Evolutionary conservation across 2,113 vertebrate genomes (phyloP).

Genomic region (Cheilinus undulatus): DNA sequence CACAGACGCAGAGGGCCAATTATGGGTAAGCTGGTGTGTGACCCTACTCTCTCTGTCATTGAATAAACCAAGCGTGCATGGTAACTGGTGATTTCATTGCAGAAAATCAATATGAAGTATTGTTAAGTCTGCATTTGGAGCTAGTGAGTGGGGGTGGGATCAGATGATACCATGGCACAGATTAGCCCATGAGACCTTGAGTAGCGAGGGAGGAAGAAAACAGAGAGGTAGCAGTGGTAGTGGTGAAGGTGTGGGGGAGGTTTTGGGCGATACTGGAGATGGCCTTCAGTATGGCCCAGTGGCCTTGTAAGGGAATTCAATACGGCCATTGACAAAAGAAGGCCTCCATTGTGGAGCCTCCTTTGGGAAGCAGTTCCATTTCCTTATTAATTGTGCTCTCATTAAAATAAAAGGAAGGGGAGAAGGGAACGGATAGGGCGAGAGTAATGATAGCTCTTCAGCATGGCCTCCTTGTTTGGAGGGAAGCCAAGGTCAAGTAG

Average conservation of each 20-base stretch:
- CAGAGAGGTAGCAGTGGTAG: conserved; percentile 32
- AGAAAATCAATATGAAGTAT: conserved; percentile 75
- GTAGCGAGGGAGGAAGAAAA: conserved; percentile 30
- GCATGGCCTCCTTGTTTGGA: conserved; percentile 57
- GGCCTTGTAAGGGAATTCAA: conserved; percentile 78
- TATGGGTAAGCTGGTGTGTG: conserved; percentile 23
- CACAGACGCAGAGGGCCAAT: conserved; percentile 45
- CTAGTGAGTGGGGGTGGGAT: conserved; percentile 46
- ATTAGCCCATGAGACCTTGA: conserved; percentile 74
- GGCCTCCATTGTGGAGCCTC: conserved; percentile 72
- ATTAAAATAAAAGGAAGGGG: conserved; percentile 72
- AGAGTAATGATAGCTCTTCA: conserved; percentile 66
- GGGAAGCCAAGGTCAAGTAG: conserved; percentile 62
- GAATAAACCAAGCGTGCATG: conserved; percentile 57
- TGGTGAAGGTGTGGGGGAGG: conserved; percentile 15
- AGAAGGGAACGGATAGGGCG: conserved; percentile 40
- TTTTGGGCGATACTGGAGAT: conserved; percentile 71
- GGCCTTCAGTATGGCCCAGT: conserved; percentile 71
- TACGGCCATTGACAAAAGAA: conserved; percentile 81
- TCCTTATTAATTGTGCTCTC: conserved; percentile 79
- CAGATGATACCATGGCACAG: conserved; percentile 74
- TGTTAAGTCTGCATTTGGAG: conserved; percentile 71
- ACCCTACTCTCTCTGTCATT: conserved; percentile 31
- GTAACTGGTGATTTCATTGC: conserved; percentile 50
- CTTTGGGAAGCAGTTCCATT: conserved; percentile 76